Evolutionary conservation across 2,113 vertebrate genomes (phyloP).

Genomic region (Paedocypris sp.): DNA sequence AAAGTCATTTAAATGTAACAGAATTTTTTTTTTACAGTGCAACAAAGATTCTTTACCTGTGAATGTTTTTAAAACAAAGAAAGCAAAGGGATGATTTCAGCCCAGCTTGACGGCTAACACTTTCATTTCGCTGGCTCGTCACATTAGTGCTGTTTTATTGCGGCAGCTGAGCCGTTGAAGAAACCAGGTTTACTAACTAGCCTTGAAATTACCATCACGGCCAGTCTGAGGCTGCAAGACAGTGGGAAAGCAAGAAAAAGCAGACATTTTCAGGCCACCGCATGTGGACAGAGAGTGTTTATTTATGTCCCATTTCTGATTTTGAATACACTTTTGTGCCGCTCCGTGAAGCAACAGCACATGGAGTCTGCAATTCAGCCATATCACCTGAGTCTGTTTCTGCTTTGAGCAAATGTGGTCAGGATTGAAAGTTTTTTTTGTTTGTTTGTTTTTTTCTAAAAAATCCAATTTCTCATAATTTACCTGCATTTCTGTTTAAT

Average conservation of each 20-base stretch:
- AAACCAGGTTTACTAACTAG: neutral
- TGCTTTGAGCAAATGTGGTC: conserved; percentile 28
- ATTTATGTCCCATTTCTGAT: conserved; percentile 21
- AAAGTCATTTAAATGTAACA: too few species aligned
- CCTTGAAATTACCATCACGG: neutral
- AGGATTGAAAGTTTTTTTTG: conserved; percentile 19
- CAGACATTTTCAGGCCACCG: neutral
- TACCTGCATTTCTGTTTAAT: too few species aligned
- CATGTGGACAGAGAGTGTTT: conserved; percentile 8
- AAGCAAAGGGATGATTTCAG: neutral
- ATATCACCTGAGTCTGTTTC: conserved; percentile 16
- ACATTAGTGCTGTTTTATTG: neutral
- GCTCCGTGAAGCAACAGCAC: neutral
- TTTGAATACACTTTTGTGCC: conserved; percentile 20
- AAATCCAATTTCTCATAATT: too few species aligned
- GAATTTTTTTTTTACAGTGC: too few species aligned
- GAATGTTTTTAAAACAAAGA: neutral
- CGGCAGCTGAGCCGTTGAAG: neutral
- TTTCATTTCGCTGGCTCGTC: neutral
- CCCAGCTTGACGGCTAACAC: neutral
- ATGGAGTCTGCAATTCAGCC: conserved; percentile 21
- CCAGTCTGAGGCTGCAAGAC: neutral
- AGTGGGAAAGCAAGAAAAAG: neutral
- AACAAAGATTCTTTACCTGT: too few species aligned
- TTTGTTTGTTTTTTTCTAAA: too few species aligned